These are phyloP conservation scores for Anguilla megastoma DNA, from an alignment of 2,797 vertebrate species.

Conservation along the genomic window DNA sequence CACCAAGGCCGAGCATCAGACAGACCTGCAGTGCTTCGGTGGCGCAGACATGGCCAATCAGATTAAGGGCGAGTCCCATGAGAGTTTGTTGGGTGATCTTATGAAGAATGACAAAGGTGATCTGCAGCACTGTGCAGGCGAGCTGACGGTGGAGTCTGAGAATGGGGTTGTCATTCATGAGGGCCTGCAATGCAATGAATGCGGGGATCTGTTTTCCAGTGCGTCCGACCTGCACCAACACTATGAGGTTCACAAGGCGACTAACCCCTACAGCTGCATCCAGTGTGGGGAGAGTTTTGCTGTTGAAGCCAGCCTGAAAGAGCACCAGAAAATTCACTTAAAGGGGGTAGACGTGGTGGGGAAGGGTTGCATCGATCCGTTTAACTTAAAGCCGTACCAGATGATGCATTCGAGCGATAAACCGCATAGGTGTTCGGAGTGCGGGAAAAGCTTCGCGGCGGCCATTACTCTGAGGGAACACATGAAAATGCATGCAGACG, in stretches of 20 bases:
- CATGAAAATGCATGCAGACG: constrained; percentile 83
- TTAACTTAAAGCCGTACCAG: constrained; percentile 78
- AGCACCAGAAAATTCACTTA: constrained; percentile 82
- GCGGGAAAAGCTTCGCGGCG: constrained; percentile 78
- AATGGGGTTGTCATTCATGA: constrained; percentile 81
- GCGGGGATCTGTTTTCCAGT: constrained; percentile 77
- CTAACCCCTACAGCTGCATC: constrained; percentile 78
- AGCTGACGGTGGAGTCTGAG: constrained; percentile 79
- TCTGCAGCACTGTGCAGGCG: constrained; percentile 64
- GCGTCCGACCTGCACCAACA: constrained; percentile 80
- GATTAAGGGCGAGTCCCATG: constrained; percentile 65
- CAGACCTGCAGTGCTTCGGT: constrained; percentile 76
- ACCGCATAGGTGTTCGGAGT: constrained; percentile 77
- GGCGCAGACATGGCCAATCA: constrained; percentile 58
- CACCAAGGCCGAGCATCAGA: constrained; percentile 73
- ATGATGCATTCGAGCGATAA: constrained; percentile 80
- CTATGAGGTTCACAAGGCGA: constrained; percentile 80
- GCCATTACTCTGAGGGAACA: constrained; percentile 80
- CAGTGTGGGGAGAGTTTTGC: constrained; percentile 81
- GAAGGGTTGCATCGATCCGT: constrained; percentile 79
- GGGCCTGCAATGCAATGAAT: constrained; percentile 80
- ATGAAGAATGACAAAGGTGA: constrained; percentile 68
- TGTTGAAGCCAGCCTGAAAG: constrained; percentile 77
- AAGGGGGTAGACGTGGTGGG: constrained; percentile 80
- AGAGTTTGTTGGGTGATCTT: constrained; percentile 74